These are phyloP conservation scores for Hydractinia echinata DNA, from an alignment of 30 jellyfish, hydroid and myxozoan species.

Conservation along the genomic window DNA sequence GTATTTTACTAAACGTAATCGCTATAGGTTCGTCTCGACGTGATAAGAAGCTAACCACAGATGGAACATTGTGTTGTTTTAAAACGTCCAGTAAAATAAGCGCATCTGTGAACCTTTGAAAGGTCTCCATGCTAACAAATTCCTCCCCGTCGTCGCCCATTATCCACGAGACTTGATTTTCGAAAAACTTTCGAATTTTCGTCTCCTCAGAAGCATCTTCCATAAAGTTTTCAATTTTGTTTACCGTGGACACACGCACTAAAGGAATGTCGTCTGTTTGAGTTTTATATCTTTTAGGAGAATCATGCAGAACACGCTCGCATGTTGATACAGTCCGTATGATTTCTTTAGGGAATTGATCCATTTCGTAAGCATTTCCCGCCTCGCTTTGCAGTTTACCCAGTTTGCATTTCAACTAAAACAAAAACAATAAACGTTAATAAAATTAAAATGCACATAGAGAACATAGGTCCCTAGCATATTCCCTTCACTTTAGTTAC, in stretches of 20 bases:
- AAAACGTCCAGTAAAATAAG: conserved; percentile 78
- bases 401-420: conserved; percentile 69
- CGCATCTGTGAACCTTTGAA: conserved; percentile 80
- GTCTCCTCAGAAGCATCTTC: conserved; percentile 22
- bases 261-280: conserved; percentile 70
- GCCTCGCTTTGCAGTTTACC: conserved; percentile 43
- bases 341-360: conserved; percentile 55
- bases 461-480: too few relatives aligned
- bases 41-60: conserved; percentile 92
- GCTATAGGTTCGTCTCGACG: conserved; percentile 94
- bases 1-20: conserved; percentile 84
- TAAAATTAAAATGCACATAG: too few relatives aligned
- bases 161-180: conserved; percentile 90
- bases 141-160: conserved; percentile 95
- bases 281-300: conserved; percentile 54
- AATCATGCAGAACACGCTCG: conserved; percentile 45
- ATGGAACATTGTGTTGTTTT: conserved; percentile 79
- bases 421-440: background rate
- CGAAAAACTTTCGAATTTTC: conserved; percentile 61
- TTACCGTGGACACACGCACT: conserved; percentile 53
- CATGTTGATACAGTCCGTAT: conserved; percentile 15
- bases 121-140: conserved; percentile 83
- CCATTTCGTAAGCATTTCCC: conserved; percentile 67
- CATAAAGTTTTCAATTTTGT: conserved; percentile 17
- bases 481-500: too few relatives aligned